Conservation (phyloP, 2,113 vertebrate species). For the Lonchura striata region DNA sequence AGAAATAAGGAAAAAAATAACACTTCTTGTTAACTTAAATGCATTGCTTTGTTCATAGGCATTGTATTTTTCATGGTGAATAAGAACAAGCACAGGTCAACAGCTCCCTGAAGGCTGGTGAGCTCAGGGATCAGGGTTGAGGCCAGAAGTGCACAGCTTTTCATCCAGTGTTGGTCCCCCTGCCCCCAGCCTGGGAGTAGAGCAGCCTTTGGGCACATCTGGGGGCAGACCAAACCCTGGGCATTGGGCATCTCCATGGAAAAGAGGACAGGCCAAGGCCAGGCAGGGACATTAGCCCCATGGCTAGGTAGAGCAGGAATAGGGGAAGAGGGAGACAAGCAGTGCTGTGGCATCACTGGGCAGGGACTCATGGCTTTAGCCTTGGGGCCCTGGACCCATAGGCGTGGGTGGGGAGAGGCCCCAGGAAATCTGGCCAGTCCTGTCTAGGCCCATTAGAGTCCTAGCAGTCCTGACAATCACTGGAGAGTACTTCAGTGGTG, state of each 20-base stretch:
- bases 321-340: neutral
- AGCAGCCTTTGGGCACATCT: accelerated
- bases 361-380: neutral
- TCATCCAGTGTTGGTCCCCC: neutral
- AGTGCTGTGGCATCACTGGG: accelerated
- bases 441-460: neutral
- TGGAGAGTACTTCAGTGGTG: neutral
- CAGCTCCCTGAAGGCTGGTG: accelerated
- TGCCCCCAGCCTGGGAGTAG: neutral
- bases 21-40: neutral
- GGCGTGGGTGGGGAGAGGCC: neutral
- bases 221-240: neutral
- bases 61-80: neutral
- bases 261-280: neutral
- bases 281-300: neutral
- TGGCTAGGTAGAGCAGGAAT: neutral
- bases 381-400: neutral
- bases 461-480: neutral
- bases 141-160: accelerated
- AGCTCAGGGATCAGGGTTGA: neutral
- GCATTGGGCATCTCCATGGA: no score
- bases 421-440: accelerated
- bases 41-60: neutral
- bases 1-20: neutral
- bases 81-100: neutral